Evolutionary conservation across 2,113 vertebrate genomes (phyloP), one percentile per base, ranked within the genome.

Genomic region (Dryoscopus gambensis): DNA sequence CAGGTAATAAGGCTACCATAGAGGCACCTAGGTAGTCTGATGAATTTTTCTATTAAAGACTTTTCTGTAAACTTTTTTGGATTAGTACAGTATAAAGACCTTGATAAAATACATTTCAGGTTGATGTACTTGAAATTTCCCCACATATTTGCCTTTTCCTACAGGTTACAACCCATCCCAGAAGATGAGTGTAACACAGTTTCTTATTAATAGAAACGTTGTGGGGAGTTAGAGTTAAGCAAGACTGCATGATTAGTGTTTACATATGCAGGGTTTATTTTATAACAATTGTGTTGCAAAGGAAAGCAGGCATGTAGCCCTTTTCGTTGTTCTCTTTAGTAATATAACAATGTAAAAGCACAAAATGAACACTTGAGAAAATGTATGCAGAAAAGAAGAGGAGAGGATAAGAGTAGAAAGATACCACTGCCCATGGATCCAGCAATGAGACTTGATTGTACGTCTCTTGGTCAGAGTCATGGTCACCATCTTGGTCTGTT

Each of bases 401-500:
- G 23, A 69, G 17, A 67, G 31, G 25, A 11, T 25, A 42, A 35
- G 16, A 25, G 19, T n/a, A 20, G n/a, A 39, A 62, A 53, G 10
- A 53, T 24, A 39, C 5, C n/a, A 9, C 19, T 68, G 46, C 5
- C 46, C 15, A 6, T n/a, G 23, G 33, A 46, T 78, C 4, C 39
- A 62, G 33, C 6, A 27, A 5, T 39, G 33, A 37, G 27, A 78
- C 27, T 46, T 53, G 37, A 39, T 33, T 37, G 7, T 68, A 7
- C 1, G 1, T 33, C 18, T 62, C 23, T 39, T 33, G 33, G 14
- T 78, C 55, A 28, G 33, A 52, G 8, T 60, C 33, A 16, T 11
- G 12, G 39, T 62, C 0, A 0, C 18, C 23, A 3, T 33, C 55
- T 39, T 53, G 33, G 13, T 46, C 19, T 28, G 47, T 19, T 46